Conservation (phyloP, 1,140 invertebrate genomes). For the Chironomus striatipennis region DNA sequence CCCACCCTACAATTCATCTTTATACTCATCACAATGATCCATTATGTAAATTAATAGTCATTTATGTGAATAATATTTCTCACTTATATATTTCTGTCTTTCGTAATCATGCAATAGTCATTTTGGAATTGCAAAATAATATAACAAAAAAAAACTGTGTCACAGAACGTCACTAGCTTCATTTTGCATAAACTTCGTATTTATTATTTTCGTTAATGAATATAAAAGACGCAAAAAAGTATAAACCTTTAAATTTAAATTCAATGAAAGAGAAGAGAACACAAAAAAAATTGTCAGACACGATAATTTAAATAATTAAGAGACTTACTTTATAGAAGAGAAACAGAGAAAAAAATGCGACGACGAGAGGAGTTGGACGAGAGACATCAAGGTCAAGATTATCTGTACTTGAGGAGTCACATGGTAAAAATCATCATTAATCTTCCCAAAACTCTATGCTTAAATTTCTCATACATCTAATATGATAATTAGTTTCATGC, state of each 20-base stretch:
- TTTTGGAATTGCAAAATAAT: background rate
- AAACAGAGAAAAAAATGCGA: too few species aligned
- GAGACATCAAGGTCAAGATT: constrained; percentile 16
- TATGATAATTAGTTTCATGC: too few species aligned
- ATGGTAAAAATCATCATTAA: constrained; percentile 6
- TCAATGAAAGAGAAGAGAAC: too few species aligned
- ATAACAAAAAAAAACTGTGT: background rate
- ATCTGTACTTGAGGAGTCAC: background rate
- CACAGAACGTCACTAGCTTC: background rate
- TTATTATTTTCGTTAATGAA: too few species aligned
- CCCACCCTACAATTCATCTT: background rate
- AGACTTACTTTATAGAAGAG: background rate
- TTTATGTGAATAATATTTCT: background rate
- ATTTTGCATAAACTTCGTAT: too few species aligned
- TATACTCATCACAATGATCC: background rate
- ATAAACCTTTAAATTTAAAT: background rate
- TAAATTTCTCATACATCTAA: background rate
- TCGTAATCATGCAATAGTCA: background rate
- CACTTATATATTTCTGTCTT: background rate
- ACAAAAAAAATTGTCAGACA: constrained; percentile 4
- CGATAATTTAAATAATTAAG: constrained; percentile 16
- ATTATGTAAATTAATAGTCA: background rate
- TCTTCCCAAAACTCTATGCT: background rate
- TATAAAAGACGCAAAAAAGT: too few species aligned
- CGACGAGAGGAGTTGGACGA: too few species aligned